phyloP scores from a whole-genome alignment of 1,140 invertebrate species.

The Brachionus plicatilis region DNA sequence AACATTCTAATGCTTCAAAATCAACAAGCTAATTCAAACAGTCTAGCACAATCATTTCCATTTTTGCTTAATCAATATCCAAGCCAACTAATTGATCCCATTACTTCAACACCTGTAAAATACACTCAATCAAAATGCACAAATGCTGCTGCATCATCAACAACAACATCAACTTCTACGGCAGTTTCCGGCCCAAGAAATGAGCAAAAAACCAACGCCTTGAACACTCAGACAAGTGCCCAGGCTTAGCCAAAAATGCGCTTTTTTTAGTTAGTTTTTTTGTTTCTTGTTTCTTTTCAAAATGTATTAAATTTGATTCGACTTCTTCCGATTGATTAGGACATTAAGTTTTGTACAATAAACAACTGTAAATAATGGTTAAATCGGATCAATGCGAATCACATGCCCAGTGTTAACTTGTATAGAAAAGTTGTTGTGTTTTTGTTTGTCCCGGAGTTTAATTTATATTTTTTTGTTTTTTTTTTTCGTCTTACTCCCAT shows the following conservation, averaged over 20 bases:
- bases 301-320: background rate
- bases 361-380: background rate
- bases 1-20: background rate
- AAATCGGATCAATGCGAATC: background rate
- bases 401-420: background rate
- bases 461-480: background rate
- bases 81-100: background rate
- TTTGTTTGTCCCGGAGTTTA: background rate
- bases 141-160: background rate
- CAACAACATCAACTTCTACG: background rate
- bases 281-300: background rate
- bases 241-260: background rate
- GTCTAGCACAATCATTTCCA: slow-evolving; percentile 3
- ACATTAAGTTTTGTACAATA: background rate
- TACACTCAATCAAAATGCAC: background rate
- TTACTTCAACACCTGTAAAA: background rate
- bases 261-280: background rate
- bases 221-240: slow-evolving; percentile 12
- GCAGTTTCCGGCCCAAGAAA: background rate
- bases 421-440: background rate
- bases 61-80: slow-evolving; percentile 3
- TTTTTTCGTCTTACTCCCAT: background rate
- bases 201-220: background rate
- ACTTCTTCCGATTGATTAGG: background rate
- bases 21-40: background rate